These are phyloP conservation scores for Onthophagus sagittarius DNA, from an alignment of 2,888 invertebrate genomes.

Conservation along the genomic window DNA sequence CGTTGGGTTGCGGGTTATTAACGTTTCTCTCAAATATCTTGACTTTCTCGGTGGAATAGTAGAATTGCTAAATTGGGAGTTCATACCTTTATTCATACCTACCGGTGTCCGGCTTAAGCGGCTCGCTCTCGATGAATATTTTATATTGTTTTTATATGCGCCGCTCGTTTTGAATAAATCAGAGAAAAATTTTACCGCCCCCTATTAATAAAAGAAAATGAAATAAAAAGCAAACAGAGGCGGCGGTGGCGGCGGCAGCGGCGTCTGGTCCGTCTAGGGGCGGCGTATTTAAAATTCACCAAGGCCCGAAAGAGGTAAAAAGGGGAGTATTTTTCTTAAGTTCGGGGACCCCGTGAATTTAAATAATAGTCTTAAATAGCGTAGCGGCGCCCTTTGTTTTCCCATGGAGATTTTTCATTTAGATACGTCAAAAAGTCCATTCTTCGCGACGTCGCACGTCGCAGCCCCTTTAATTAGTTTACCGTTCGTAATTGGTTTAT, in stretches of 20 bases:
- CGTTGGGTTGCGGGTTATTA: too few species aligned
- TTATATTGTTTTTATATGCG: neutral
- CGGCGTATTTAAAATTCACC: constrained; percentile 9
- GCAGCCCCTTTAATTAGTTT: constrained; percentile 17
- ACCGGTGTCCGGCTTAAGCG: neutral
- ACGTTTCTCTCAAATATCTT: too few species aligned
- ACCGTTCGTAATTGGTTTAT: constrained; percentile 13
- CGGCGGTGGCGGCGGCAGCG: too few species aligned
- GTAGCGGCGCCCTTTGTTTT: constrained; percentile 3
- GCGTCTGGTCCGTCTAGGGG: neutral
- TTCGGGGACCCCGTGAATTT: constrained; percentile 6
- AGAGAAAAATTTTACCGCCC: neutral
- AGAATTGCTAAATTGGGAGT: neutral
- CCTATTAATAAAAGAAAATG: neutral
- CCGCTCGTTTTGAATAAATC: neutral
- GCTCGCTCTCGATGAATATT: neutral
- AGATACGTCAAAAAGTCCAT: constrained; percentile 33
- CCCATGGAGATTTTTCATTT: constrained; percentile 33
- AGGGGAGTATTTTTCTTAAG: constrained; percentile 8
- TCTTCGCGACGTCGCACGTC: constrained; percentile 21
- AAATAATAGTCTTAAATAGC: constrained; percentile 12
- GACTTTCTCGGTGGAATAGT: neutral
- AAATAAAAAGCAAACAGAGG: neutral
- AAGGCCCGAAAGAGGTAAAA: constrained; percentile 6
- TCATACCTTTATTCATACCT: too few species aligned